Conservation (phyloP, 2,797 vertebrate genomes). For the Chrysocyon brachyurus region DNA sequence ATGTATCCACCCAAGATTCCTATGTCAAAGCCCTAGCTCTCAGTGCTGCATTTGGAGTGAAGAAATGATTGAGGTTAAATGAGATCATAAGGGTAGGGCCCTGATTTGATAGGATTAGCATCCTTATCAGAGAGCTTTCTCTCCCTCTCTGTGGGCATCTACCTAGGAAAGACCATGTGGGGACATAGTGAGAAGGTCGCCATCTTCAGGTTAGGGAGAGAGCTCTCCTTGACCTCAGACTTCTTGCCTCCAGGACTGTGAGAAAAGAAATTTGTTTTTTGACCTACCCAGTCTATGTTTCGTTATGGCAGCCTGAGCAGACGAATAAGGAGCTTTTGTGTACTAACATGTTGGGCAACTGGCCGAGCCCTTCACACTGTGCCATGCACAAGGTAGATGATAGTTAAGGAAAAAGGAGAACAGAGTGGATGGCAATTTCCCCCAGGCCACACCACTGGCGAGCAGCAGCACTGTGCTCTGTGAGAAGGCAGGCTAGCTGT, state of each 20-base stretch:
- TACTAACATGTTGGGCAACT: neutral
- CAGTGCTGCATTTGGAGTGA: neutral
- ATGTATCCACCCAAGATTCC: accelerated
- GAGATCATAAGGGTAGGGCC: neutral
- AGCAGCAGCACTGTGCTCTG: neutral
- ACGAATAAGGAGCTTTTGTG: no score
- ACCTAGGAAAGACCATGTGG: no score
- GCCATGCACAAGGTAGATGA: neutral
- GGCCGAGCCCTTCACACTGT: neutral
- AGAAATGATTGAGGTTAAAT: neutral
- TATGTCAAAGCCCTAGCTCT: neutral
- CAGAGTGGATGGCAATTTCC: neutral
- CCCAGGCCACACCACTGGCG: neutral
- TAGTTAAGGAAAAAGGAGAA: neutral
- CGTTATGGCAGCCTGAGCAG: neutral
- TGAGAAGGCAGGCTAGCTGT: neutral
- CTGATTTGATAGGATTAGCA: neutral
- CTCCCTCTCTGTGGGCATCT: neutral
- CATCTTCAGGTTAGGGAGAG: neutral
- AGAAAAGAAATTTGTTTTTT: neutral
- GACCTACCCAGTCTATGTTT: neutral
- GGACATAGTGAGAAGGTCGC: neutral
- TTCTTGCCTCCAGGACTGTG: neutral
- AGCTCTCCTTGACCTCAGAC: neutral
- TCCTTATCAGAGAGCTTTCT: neutral